Evolutionary conservation across 2,797 vertebrate genomes (phyloP), one percentile per base, ranked within the genome.

Genomic region (Myripristis murdjan): DNA sequence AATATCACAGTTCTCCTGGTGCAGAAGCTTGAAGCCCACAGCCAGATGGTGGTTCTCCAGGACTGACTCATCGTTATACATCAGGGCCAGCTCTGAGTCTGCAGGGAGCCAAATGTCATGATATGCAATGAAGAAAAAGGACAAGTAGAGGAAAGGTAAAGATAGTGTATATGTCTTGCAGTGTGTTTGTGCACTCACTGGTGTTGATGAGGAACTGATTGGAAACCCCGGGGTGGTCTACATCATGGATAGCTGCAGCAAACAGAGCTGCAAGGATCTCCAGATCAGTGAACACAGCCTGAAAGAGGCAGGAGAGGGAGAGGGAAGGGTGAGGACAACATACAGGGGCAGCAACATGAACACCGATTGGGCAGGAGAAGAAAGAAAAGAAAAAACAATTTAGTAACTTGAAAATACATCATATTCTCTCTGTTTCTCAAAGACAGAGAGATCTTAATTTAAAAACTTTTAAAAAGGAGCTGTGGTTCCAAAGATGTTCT

Each of bases 181-280:
- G n/a, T 31, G 20, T 35, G 64, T 44, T 16, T 37, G n/a, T 33
- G 28, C 1, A 66, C 95, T 95, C 89, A 97, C 96, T 97, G 76
- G 96, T 96, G 85, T 96, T 96, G 90, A 97, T 97, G 81, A 97
- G 95, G 86, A 96, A 96, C 93, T 96, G 96, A 85, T 97, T 96
- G 75, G 96, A 97, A 56, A 97, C 96, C 3, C 96, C 96, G 0
- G 96, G 96, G 67, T 97, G 96, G 77, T 96, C 96, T 1, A 97
- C 96, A 0, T 97, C 96, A 0, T 96, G 95, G 67, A 97, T 96
- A n/a, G 96, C 95, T 56, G 96, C 95, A 18, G 95, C 96, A 2
- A 96, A 97, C 49, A 97, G 87, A 43, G 95, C 95, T 0, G 96
- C 96, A 0, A 97, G 92, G 75, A 96, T 94, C 92, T 97, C 96